Conservation (phyloP, 2,888 invertebrate species). For the Agrilus cyanescens region DNA sequence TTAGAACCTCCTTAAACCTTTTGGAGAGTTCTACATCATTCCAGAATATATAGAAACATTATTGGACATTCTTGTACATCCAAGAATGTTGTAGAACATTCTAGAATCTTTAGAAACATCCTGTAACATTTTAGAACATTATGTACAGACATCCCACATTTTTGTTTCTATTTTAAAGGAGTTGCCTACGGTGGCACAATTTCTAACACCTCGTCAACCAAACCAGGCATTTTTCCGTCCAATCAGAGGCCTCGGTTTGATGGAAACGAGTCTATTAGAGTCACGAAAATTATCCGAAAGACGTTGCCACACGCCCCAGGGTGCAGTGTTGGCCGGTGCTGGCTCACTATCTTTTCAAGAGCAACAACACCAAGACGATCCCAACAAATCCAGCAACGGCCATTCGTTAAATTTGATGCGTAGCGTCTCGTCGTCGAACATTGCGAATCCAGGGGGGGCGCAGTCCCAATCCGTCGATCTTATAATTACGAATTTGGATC, state of each 20-base stretch:
- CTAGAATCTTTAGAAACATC: too few species aligned
- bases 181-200: neutral
- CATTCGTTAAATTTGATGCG: too few species aligned
- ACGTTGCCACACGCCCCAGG: slow-evolving; percentile 1
- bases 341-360: too few species aligned
- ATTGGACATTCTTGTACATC: too few species aligned
- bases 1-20: too few species aligned
- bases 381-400: too few species aligned
- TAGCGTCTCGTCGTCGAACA: too few species aligned
- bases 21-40: too few species aligned
- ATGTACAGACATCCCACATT: neutral
- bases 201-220: neutral
- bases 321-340: too few species aligned
- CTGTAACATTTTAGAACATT: neutral
- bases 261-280: slow-evolving; percentile 1
- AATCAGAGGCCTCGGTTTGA: slow-evolving; percentile 9
- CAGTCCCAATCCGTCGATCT: slow-evolving; percentile 22
- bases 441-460: neutral
- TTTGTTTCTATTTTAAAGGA: neutral
- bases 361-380: too few species aligned
- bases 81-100: too few species aligned
- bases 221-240: slow-evolving; percentile 12
- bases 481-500: slow-evolving; percentile 59
- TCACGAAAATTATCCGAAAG: neutral
- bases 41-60: too few species aligned